phyloP scores from a whole-genome alignment of 1,140 invertebrate genomes.

The Euborellia annulipes region DNA sequence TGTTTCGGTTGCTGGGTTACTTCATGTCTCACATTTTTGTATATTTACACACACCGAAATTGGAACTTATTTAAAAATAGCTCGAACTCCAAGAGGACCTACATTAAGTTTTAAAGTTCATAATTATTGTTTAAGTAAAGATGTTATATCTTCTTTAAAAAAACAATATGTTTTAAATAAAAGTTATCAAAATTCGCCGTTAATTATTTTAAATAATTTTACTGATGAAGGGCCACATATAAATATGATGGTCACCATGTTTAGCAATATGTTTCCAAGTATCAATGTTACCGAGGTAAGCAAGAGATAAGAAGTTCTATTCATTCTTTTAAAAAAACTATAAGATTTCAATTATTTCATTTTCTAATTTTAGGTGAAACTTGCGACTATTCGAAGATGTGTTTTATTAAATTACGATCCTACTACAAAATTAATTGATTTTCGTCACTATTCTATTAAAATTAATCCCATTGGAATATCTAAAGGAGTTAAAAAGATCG shows the following conservation, averaged over 20 bases:
- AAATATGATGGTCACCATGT: slow-evolving; percentile 85
- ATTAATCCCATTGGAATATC: slow-evolving; percentile 74
- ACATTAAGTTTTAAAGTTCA: slow-evolving; percentile 74
- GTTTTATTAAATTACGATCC: slow-evolving; percentile 83
- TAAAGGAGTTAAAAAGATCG: slow-evolving; percentile 86
- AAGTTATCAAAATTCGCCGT: slow-evolving; percentile 69
- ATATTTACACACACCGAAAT: slow-evolving; percentile 72
- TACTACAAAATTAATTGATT: slow-evolving; percentile 72
- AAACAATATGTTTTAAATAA: slow-evolving; percentile 67
- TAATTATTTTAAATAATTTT: slow-evolving; percentile 91
- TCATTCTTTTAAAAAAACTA: slow-evolving; percentile 2
- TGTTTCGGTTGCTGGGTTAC: slow-evolving; percentile 65
- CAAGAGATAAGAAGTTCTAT: slow-evolving; percentile 12
- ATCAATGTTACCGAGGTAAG: slow-evolving; percentile 79
- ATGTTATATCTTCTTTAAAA: slow-evolving; percentile 70
- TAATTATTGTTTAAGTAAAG: slow-evolving; percentile 65
- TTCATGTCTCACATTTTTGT: slow-evolving; percentile 81
- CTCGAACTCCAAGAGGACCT: slow-evolving; percentile 63
- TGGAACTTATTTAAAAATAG: slow-evolving; percentile 68
- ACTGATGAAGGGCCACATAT: slow-evolving; percentile 70
- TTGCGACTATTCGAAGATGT: slow-evolving; percentile 78
- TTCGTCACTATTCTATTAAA: slow-evolving; percentile 82
- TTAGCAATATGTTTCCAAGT: slow-evolving; percentile 97
- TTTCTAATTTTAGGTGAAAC: slow-evolving; percentile 50
- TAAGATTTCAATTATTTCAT: neutral